A percentile compares a stretch with the other conserved stretches of the same genome.
phyloP scores from a whole-genome alignment of 2,888 invertebrate species.

The Osmoderma eremita region DNA sequence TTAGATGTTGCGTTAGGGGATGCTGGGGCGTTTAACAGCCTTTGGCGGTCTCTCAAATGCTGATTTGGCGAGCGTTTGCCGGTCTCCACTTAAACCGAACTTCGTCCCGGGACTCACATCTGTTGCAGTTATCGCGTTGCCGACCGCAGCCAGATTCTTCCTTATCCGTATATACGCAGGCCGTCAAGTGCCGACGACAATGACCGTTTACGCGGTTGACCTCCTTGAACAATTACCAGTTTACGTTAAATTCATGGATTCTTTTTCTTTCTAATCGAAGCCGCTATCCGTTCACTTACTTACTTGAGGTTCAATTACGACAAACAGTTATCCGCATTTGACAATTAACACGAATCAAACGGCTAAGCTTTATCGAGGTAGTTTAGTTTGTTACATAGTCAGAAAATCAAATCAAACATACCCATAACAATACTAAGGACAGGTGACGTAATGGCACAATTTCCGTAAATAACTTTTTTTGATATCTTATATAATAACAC shows the following conservation, averaged over 20 bases:
- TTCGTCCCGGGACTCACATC: slow-evolving; percentile 56
- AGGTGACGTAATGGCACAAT: too few species aligned
- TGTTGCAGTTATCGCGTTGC: slow-evolving; percentile 50
- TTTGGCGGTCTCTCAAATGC: slow-evolving; percentile 54
- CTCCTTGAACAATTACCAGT: slow-evolving; percentile 47
- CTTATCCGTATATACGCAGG: slow-evolving; percentile 47
- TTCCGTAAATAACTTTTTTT: too few species aligned
- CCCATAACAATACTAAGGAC: too few species aligned
- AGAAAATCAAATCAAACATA: too few species aligned
- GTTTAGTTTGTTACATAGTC: too few species aligned
- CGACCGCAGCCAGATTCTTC: slow-evolving; percentile 46
- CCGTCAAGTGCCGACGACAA: slow-evolving; percentile 50
- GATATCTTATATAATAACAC: too few species aligned
- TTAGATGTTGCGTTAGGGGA: slow-evolving; percentile 56
- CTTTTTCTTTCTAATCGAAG: slow-evolving; percentile 18
- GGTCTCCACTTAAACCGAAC: slow-evolving; percentile 50
- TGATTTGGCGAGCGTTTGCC: slow-evolving; percentile 53
- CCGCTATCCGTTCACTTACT: not conserved
- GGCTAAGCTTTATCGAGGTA: too few species aligned
- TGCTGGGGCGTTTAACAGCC: slow-evolving; percentile 53
- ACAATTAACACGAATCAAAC: too few species aligned
- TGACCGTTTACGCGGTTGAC: slow-evolving; percentile 49
- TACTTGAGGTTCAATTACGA: too few species aligned
- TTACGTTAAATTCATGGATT: slow-evolving; percentile 30
- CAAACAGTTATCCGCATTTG: not conserved